Evolutionary conservation across 1,140 invertebrate species (phyloP).

Genomic region (Drosophila serrata): DNA sequence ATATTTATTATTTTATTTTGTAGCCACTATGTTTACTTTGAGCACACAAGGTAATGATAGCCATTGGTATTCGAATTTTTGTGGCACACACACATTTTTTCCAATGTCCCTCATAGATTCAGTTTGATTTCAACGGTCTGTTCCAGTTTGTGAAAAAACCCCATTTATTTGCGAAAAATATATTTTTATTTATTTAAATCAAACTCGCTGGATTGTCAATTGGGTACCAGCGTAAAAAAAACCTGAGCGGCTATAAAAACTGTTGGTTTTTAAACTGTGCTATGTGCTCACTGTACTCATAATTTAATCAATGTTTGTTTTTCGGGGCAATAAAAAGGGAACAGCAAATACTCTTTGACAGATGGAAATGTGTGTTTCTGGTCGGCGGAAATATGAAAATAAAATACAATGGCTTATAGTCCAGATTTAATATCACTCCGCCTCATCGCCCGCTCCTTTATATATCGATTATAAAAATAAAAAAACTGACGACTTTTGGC

Average conservation of each 20-base stretch:
- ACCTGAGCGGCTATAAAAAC: slow-evolving; percentile 15
- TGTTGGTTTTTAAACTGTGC: slow-evolving; percentile 15
- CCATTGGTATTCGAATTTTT: slow-evolving; percentile 27
- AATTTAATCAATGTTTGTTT: slow-evolving; percentile 48
- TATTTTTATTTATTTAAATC: slow-evolving; percentile 59
- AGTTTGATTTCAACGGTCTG: neutral
- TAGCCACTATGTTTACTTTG: neutral
- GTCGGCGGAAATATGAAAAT: slow-evolving; percentile 1
- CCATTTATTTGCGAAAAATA: slow-evolving; percentile 21
- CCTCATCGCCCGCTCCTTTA: slow-evolving; percentile 10
- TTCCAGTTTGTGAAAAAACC: slow-evolving; percentile 10
- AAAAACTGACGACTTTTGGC: slow-evolving; percentile 7
- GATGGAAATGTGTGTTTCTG: slow-evolving; percentile 29
- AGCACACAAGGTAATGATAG: slow-evolving; percentile 28
- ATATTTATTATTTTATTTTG: neutral
- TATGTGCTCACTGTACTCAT: slow-evolving; percentile 31
- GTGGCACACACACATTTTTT: slow-evolving; percentile 19
- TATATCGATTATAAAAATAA: slow-evolving; percentile 40
- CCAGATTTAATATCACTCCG: slow-evolving; percentile 30
- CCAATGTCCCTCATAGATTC: neutral
- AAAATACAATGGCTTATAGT: slow-evolving; percentile 19
- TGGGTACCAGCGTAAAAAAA: slow-evolving; percentile 9
- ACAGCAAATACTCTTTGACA: slow-evolving; percentile 35
- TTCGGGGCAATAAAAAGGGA: slow-evolving; percentile 38
- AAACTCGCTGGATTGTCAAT: slow-evolving; percentile 37